These are phyloP conservation scores for Mionectes macconnelli DNA, from an alignment of 2,113 vertebrate genomes.

Conservation along the genomic window DNA sequence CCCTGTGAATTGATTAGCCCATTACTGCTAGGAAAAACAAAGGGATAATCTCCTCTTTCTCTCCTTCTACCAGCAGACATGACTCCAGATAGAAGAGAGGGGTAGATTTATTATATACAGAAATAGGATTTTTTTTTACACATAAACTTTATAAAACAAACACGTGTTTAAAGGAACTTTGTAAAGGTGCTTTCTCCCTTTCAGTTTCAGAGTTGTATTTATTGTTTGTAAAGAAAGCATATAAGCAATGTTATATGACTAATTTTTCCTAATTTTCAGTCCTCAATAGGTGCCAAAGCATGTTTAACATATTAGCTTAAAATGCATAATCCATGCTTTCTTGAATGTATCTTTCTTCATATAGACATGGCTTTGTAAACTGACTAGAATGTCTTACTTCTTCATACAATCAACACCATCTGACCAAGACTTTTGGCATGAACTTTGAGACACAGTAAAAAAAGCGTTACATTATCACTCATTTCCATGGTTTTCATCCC, in stretches of 20 bases:
- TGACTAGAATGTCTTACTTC: not conserved
- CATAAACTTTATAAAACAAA: not conserved
- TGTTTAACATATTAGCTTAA: not conserved
- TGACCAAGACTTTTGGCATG: not conserved
- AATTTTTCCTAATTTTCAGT: not conserved
- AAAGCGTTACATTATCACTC: not conserved
- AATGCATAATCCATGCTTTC: not conserved
- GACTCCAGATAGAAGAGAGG: not conserved
- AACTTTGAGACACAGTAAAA: not conserved
- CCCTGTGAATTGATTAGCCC: not conserved
- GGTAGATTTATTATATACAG: not conserved
- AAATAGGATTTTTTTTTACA: not conserved
- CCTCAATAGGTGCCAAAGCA: not conserved
- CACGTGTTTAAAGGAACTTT: not conserved
- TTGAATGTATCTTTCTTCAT: not conserved
- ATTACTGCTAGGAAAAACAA: not conserved
- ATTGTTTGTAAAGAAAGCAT: not conserved
- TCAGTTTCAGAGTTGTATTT: not conserved
- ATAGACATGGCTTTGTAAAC: not conserved
- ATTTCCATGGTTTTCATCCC: not conserved
- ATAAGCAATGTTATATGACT: not conserved
- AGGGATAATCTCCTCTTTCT: not conserved
- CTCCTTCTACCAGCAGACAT: not conserved
- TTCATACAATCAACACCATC: not conserved
- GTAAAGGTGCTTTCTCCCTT: not conserved